phyloP scores from a whole-genome alignment of 1,140 invertebrate species.

The Ectropis grisescens region DNA sequence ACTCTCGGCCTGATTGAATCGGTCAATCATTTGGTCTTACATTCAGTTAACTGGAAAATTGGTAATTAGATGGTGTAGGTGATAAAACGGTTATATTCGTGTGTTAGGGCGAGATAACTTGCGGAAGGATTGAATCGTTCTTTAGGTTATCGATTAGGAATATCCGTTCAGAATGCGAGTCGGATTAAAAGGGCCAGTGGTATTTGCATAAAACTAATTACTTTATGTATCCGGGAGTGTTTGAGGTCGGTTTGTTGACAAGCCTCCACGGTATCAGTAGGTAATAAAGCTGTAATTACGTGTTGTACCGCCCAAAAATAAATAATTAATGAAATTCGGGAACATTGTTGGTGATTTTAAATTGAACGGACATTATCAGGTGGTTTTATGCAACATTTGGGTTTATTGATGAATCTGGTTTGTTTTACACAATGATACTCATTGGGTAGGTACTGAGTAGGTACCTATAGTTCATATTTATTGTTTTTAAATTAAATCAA shows the following conservation, averaged over 20 bases:
- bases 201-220: slow-evolving; percentile 29
- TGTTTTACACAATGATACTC: too few species aligned
- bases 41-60: slow-evolving; percentile 63
- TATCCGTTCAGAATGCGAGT: too few species aligned
- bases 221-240: slow-evolving; percentile 15
- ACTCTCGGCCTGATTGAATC: slow-evolving; percentile 49
- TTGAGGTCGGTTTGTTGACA: slow-evolving; percentile 12
- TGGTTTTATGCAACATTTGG: too few species aligned
- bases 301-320: slow-evolving; percentile 8
- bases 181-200: slow-evolving; percentile 1
- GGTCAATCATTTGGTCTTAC: slow-evolving; percentile 61
- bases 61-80: slow-evolving; percentile 57
- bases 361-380: too few species aligned
- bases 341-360: too few species aligned
- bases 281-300: slow-evolving; percentile 17
- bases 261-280: slow-evolving; percentile 1
- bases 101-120: slow-evolving; percentile 7
- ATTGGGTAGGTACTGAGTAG: too few species aligned
- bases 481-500: too few species aligned
- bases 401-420: too few species aligned
- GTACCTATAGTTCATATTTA: too few species aligned
- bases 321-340: slow-evolving; percentile 16
- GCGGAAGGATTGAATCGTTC: not conserved
- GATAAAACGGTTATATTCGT: slow-evolving; percentile 31
- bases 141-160: not conserved